phyloP scores from a whole-genome alignment of 2,888 invertebrate species.

The Platynereis dumerilii region DNA sequence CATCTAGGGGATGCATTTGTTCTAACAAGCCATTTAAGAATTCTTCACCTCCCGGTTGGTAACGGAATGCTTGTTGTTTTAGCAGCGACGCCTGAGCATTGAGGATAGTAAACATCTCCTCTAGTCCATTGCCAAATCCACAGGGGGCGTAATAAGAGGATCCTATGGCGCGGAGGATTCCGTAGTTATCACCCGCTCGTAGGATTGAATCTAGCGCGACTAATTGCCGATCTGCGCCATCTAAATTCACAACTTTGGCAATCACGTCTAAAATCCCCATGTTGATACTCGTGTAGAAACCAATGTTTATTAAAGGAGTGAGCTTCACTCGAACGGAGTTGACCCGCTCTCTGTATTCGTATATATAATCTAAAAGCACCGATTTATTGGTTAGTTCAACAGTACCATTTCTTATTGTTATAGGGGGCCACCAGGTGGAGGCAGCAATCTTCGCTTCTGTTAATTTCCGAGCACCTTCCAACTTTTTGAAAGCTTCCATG shows the following conservation, averaged over 20 bases:
- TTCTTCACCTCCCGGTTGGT: constrained; percentile 3
- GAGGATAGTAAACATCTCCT: constrained; percentile 8
- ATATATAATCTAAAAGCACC: background rate
- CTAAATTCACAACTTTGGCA: background rate
- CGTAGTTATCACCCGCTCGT: constrained; percentile 9
- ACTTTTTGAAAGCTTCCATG: background rate
- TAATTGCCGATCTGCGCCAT: constrained; percentile 1
- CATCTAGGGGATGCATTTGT: no score
- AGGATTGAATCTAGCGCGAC: constrained; percentile 16
- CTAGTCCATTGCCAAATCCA: background rate
- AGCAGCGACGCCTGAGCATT: background rate
- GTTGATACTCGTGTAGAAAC: constrained; percentile 23
- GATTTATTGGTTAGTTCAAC: background rate
- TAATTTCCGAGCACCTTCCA: background rate
- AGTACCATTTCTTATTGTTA: background rate
- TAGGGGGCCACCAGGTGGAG: background rate
- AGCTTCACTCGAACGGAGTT: no score
- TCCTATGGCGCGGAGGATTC: constrained; percentile 20
- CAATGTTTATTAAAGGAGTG: background rate
- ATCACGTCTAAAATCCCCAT: constrained; percentile 2
- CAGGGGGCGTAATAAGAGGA: constrained; percentile 13
- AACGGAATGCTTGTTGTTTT: background rate
- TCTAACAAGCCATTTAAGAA: background rate
- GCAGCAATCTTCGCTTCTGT: background rate
- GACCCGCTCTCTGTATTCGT: no score